These are phyloP conservation scores for Cyprinodon tularosa DNA, from an alignment of 2,113 vertebrate genomes.

Conservation along the genomic window DNA sequence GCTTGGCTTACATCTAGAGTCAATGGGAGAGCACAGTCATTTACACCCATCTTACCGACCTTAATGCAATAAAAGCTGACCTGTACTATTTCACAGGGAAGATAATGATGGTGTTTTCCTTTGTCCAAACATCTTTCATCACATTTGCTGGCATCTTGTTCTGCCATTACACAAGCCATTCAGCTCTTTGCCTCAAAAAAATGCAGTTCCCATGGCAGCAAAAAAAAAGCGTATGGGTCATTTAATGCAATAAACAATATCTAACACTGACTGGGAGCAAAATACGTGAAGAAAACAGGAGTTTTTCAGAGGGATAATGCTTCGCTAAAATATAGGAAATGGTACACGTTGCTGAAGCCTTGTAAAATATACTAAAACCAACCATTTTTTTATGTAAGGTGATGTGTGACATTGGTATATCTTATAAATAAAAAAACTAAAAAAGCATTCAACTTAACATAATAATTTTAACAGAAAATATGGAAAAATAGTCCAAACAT, in stretches of 20 bases:
- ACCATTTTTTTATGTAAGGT: not conserved
- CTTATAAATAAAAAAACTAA: not conserved
- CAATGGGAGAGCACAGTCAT: slow-evolving; percentile 66
- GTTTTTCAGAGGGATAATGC: slow-evolving; percentile 20
- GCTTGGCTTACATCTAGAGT: slow-evolving; percentile 64
- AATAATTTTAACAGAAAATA: no score
- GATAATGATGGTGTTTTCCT: slow-evolving; percentile 64
- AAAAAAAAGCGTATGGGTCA: slow-evolving; percentile 21
- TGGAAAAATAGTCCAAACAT: no score
- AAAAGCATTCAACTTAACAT: not conserved
- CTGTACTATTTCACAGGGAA: slow-evolving; percentile 45
- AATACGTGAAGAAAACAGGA: slow-evolving; percentile 20
- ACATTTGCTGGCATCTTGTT: slow-evolving; percentile 34
- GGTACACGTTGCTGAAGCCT: slow-evolving; percentile 16
- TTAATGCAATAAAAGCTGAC: slow-evolving; percentile 62
- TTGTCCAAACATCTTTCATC: slow-evolving; percentile 58
- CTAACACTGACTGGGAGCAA: slow-evolving; percentile 3
- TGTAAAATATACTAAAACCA: not conserved
- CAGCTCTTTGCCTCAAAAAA: slow-evolving; percentile 34
- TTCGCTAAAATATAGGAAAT: slow-evolving; percentile 31
- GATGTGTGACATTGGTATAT: not conserved
- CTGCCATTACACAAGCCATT: slow-evolving; percentile 42
- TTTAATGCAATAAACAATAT: slow-evolving; percentile 40
- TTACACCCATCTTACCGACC: slow-evolving; percentile 57
- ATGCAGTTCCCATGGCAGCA: slow-evolving; percentile 44